Evolutionary conservation across 2,888 invertebrate genomes (phyloP), one percentile per base, ranked within the genome.

Genomic region (Eupithecia pulchellata): DNA sequence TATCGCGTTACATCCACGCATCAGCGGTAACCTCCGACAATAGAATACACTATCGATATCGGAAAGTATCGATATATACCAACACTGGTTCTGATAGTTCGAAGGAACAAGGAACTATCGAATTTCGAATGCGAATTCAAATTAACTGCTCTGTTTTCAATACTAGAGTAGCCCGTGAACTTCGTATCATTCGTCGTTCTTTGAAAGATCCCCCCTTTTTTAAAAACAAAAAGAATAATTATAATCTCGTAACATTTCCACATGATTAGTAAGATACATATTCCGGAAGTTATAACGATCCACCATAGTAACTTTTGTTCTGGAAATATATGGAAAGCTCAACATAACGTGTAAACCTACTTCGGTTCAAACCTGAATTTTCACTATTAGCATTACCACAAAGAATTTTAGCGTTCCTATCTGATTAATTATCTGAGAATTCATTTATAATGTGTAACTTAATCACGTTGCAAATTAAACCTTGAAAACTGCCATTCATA

Each of bases 1-100:
- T 78, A 67, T 92, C 81, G 60, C 52, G 81, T 92, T 88, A 79
- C 90, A 72, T 82, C 79, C 87, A 90, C 89, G 90, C 87, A 83
- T 83, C 86, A 83, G 69, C 79, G 84, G 81, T 83, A 89, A 84
- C 91, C 91, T 90, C 87, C 81, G 81, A 27, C 55, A 36, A 27
- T 34, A 52, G 25, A 52, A 52, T 52, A 52, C 20, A 57, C 69
- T 32, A 77, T 81, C 77, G 76, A 66, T 74, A 73, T 74, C 63
- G 75, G 75, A 73, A 57, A 61, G 52, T 69, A 70, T 69, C 64
- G 73, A 73, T 67, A 62, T 47, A 67, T 65, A 64, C 60, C 63
- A 20, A 36, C 66, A 66, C 63, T 69, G 63, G 29, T 57, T 29
- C 27, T 29, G 57, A 8, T 17, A 29, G 27, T 25, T 55, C 8